Evolutionary conservation across 2,797 vertebrate species (phyloP).

Genomic region (Halcyon chelicuti): DNA sequence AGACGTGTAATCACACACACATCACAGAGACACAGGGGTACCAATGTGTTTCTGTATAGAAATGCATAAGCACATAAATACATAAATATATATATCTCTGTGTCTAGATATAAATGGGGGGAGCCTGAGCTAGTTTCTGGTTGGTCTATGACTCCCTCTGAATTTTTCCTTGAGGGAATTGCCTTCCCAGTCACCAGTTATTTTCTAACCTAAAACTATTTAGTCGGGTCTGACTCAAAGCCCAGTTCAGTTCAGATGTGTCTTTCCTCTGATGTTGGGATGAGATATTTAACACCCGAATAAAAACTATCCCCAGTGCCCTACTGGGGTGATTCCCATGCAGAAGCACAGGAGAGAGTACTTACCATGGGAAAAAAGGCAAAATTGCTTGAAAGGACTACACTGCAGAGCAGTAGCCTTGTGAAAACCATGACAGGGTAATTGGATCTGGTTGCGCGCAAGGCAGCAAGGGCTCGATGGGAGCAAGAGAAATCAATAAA

Average conservation of each 20-base stretch:
- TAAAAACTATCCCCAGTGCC: background rate
- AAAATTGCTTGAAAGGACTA: conserved; percentile 2
- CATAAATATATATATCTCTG: no score
- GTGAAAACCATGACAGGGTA: conserved; percentile 22
- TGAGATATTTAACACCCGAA: background rate
- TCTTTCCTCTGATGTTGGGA: background rate
- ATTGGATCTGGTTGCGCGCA: conserved; percentile 45
- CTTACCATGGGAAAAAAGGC: background rate
- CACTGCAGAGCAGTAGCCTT: background rate
- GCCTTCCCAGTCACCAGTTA: background rate
- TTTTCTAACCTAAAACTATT: background rate
- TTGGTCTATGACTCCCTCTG: background rate
- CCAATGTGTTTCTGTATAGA: background rate
- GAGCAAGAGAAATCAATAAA: conserved; percentile 62
- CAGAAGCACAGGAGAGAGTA: background rate
- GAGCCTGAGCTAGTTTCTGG: background rate
- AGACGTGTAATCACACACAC: background rate
- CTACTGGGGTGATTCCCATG: background rate
- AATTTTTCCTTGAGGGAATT: background rate
- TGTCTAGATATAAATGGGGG: background rate
- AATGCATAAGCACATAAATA: background rate
- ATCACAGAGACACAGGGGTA: background rate
- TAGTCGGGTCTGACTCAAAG: background rate
- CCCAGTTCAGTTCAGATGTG: background rate
- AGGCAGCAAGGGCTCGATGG: conserved; percentile 14